Evolutionary conservation across 1,140 invertebrate species (phyloP).

Genomic region (Brachionus paranguensis): DNA sequence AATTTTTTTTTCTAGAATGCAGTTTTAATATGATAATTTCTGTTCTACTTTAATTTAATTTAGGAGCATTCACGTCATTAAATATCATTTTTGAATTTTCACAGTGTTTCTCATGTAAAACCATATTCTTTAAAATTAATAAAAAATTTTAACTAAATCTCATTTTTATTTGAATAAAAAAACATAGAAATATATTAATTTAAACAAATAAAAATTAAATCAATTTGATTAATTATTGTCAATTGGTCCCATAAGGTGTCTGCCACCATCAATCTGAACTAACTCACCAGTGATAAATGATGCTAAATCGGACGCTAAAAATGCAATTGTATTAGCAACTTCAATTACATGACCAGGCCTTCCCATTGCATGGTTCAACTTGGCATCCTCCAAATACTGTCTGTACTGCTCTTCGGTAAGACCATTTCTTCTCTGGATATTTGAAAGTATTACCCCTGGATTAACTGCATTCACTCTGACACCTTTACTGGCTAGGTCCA

Average conservation of each 20-base stretch:
- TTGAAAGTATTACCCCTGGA: constrained; percentile 71
- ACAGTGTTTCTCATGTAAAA: no score
- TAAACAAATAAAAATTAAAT: neutral
- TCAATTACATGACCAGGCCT: constrained; percentile 68
- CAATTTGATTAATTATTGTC: neutral
- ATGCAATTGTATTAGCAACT: constrained; percentile 74
- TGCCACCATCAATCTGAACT: constrained; percentile 74
- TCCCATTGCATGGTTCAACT: constrained; percentile 74
- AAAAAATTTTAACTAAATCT: no score
- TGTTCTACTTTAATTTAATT: no score
- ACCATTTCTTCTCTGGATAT: constrained; percentile 70
- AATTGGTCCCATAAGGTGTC: constrained; percentile 68
- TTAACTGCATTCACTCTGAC: constrained; percentile 72
- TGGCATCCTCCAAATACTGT: constrained; percentile 66
- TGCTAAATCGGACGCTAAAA: constrained; percentile 71
- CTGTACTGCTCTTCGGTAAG: constrained; percentile 65
- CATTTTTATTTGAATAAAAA: neutral
- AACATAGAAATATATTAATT: neutral
- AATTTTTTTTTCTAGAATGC: no score
- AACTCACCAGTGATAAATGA: constrained; percentile 74
- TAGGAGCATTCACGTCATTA: no score
- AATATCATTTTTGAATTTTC: no score
- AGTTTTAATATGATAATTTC: no score
- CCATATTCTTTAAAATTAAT: no score
- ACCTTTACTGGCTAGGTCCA: constrained; percentile 70